Conservation (phyloP, 1,140 invertebrate species). For the Drosophila pectinifera region DNA sequence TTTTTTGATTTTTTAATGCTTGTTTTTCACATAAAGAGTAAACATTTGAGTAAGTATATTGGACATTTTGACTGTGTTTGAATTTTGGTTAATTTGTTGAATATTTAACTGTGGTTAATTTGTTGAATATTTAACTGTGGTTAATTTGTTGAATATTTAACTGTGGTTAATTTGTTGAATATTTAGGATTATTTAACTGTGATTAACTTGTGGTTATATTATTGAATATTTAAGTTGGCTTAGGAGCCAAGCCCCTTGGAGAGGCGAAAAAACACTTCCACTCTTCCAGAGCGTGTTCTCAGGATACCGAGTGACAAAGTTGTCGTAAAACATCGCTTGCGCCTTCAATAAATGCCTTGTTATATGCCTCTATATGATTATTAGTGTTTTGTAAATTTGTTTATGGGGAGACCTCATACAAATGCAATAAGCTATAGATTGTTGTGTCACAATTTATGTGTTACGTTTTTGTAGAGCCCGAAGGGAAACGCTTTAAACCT, state of each 20-base stretch:
- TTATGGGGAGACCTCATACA: background rate
- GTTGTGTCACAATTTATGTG: conserved; percentile 6
- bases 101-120: conserved; percentile 43
- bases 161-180: too few relatives aligned
- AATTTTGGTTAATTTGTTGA: conserved; percentile 32
- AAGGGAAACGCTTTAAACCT: background rate
- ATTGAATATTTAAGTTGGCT: conserved; percentile 18
- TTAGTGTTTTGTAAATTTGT: too few relatives aligned
- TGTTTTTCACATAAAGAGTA: conserved; percentile 66
- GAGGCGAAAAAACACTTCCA: conserved; percentile 32
- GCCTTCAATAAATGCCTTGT: background rate
- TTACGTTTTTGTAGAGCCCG: background rate
- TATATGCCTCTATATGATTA: too few relatives aligned
- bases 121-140: conserved; percentile 10
- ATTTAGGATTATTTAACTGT: conserved; percentile 4
- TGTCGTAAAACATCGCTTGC: background rate
- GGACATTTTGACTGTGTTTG: conserved; percentile 40
- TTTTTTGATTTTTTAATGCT: conserved; percentile 57
- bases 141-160: too few relatives aligned
- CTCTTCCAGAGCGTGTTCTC: conserved; percentile 6
- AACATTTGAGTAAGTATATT: conserved; percentile 56
- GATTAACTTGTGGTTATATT: conserved; percentile 35
- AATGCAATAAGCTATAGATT: background rate
- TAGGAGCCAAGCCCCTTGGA: conserved; percentile 17
- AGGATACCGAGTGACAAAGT: background rate